Evolutionary conservation across 2,888 invertebrate species (phyloP), one percentile per base, ranked within the genome.

Genomic region (Drosophila prostipennis): DNA sequence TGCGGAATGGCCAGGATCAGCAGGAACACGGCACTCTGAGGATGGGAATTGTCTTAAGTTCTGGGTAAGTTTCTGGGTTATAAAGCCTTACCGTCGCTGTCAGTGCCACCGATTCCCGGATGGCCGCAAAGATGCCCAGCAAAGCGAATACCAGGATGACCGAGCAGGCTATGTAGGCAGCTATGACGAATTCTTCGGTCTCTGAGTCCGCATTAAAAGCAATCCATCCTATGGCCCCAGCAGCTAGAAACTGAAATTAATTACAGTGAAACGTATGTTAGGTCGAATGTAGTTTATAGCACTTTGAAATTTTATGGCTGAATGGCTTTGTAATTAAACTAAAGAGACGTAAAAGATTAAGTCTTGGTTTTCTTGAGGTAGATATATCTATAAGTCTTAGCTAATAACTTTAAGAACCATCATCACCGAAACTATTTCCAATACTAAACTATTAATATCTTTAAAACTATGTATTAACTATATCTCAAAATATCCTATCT

Each of bases 121-220:
- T 94, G 3, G 97, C 97, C 32, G 97, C 98, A 90, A 96, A 97
- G 92, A 97, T 97, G 71, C 97, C 97, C 90, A 97, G 95, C 93
- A 97, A 96, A 19, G 84, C 79, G 29, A 90, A 83, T 3, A 90
- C 5, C 13, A 90, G 13, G 13, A 90, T 84, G 13, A 91, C 49
- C 26, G 80, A 71, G 45, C 81, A 80, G 10, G 76, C 71, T 29
- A 87, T 71, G 39, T 85, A 90, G 43, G 79, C 78, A 19, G 77
- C 78, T 53, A 89, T 86, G 11, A 77, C 79, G n/a, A 78, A 74
- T 14, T 75, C 82, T 26, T 78, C 69, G 37, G 54, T 65, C 56
- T 86, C 78, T 39, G 74, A 72, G 23, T 87, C 85, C 8, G 87
- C 58, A 71, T 86, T 83, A 29, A 71, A 64, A 14, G 89, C 80